A percentile compares a stretch with the other conserved stretches of the same genome.
phyloP scores from a whole-genome alignment of 1,140 invertebrate species.

The Drosophila murphyi region DNA sequence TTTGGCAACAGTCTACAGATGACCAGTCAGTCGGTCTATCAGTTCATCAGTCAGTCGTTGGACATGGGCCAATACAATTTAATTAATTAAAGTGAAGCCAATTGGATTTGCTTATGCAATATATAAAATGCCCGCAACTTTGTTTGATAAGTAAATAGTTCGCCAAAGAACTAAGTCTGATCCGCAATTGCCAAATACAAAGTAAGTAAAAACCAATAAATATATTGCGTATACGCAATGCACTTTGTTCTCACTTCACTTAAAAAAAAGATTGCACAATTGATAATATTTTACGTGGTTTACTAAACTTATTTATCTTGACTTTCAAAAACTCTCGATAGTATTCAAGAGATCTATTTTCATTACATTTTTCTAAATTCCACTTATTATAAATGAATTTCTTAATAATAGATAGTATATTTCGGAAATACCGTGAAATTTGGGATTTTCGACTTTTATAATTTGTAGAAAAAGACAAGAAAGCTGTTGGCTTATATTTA shows the following conservation, averaged over 20 bases:
- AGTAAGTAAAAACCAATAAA: constrained; percentile 39
- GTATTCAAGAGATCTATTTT: too few relatives aligned
- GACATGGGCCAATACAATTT: constrained; percentile 21
- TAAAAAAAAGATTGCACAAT: too few relatives aligned
- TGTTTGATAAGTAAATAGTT: constrained; percentile 2
- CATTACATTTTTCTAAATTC: too few relatives aligned
- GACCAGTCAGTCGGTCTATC: neutral
- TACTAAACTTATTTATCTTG: too few relatives aligned
- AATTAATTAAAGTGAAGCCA: constrained; percentile 42
- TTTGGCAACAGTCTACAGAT: constrained; percentile 22
- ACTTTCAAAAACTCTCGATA: too few relatives aligned
- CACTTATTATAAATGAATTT: too few relatives aligned
- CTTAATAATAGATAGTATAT: too few relatives aligned
- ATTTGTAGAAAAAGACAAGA: too few relatives aligned
- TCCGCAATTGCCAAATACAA: constrained; percentile 18
- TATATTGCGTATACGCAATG: constrained; percentile 14
- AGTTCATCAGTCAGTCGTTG: neutral
- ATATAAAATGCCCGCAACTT: constrained; percentile 16
- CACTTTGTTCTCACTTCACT: neutral
- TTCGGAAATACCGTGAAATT: too few relatives aligned
- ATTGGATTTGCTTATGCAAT: constrained; percentile 17
- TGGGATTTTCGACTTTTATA: too few relatives aligned
- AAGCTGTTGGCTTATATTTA: too few relatives aligned
- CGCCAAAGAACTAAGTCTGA: neutral
- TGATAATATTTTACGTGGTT: too few relatives aligned